These are phyloP conservation scores for Heliornis fulica DNA, from an alignment of 2,113 vertebrate genomes.

Conservation along the genomic window DNA sequence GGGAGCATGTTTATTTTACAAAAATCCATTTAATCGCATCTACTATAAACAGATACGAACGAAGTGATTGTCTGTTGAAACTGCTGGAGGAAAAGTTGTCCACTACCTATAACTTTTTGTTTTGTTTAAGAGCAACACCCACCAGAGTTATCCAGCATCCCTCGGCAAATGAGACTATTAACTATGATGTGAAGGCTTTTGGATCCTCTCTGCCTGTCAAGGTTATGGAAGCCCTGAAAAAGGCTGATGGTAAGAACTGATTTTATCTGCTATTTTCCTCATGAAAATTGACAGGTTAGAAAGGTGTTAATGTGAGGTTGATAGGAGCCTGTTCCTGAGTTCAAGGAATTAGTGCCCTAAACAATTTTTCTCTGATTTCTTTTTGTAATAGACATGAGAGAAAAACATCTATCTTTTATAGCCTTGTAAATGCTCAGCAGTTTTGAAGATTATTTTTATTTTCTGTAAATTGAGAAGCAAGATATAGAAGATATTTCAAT, in stretches of 20 bases:
- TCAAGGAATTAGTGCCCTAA: background rate
- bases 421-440: too few species aligned
- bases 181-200: slow-evolving; percentile 89
- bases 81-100: background rate
- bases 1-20: background rate
- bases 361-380: background rate
- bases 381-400: background rate
- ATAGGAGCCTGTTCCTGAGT: background rate
- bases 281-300: background rate
- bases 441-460: too few species aligned
- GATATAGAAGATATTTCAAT: too few species aligned
- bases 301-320: background rate
- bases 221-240: slow-evolving; percentile 91
- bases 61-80: background rate
- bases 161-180: slow-evolving; percentile 78
- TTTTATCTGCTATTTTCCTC: background rate
- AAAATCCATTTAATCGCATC: background rate
- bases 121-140: slow-evolving; percentile 82
- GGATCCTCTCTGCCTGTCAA: slow-evolving; percentile 94
- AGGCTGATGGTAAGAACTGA: slow-evolving; percentile 81
- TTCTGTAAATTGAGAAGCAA: background rate
- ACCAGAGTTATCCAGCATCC: slow-evolving; percentile 80
- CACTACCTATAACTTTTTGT: background rate
- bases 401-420: background rate
- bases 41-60: background rate